Conservation (phyloP, 2,888 invertebrate genomes). For the Chaetogeoica ovagalla region DNA sequence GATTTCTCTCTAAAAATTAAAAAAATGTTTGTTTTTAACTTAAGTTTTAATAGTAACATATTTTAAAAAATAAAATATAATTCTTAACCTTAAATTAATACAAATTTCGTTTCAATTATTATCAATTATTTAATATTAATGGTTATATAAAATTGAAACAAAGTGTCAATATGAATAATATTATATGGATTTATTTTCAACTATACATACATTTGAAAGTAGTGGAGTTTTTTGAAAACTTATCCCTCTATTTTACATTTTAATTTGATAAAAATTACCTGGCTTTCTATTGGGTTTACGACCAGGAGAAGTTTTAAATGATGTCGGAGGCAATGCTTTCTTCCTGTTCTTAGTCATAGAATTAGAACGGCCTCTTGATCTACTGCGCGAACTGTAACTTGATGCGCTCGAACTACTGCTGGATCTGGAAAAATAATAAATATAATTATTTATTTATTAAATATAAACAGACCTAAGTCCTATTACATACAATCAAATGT, state of each 20-base stretch:
- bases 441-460: neutral
- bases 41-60: neutral
- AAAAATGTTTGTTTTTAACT: neutral
- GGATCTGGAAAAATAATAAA: constrained; percentile 14
- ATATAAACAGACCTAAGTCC: too few species aligned
- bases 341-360: constrained; percentile 55
- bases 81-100: neutral
- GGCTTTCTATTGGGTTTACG: constrained; percentile 35
- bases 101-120: too few species aligned
- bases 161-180: too few species aligned
- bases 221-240: too few species aligned
- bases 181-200: too few species aligned
- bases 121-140: too few species aligned
- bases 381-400: constrained; percentile 60
- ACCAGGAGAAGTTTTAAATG: constrained; percentile 40
- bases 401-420: constrained; percentile 60
- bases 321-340: constrained; percentile 55
- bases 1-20: constrained; percentile 43
- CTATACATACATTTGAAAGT: too few species aligned
- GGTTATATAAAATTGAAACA: too few species aligned
- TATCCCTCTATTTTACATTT: neutral
- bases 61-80: neutral
- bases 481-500: too few species aligned
- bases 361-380: constrained; percentile 58
- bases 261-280: constrained; percentile 13